Conservation (phyloP, 2,888 invertebrate genomes). For the Microdon myrmicae region DNA sequence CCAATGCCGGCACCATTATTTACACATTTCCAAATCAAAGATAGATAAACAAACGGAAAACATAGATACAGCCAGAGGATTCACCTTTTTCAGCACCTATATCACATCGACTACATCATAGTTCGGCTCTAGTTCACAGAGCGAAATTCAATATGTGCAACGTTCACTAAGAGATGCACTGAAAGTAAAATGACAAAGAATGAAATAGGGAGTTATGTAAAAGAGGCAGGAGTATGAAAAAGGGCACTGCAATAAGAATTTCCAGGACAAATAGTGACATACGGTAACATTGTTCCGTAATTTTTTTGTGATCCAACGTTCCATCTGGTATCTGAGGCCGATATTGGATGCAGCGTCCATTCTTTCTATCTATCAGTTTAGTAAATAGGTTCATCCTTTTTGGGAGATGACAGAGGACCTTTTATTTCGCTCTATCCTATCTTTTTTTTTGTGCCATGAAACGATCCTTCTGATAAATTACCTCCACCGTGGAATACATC, state of each 20-base stretch:
- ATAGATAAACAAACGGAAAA: slow-evolving; percentile 38
- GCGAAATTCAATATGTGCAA: slow-evolving; percentile 10
- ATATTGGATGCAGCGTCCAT: slow-evolving; percentile 20
- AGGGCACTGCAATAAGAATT: slow-evolving; percentile 18
- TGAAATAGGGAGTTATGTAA: too few species aligned
- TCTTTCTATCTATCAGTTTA: too few species aligned
- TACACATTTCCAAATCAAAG: slow-evolving; percentile 46
- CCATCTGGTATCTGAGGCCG: slow-evolving; percentile 24
- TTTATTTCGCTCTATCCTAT: slow-evolving; percentile 5
- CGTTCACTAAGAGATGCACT: slow-evolving; percentile 15
- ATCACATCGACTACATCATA: too few species aligned
- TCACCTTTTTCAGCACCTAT: slow-evolving; percentile 12
- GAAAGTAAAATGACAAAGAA: too few species aligned
- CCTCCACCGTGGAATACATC: slow-evolving; percentile 32
- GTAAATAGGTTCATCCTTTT: too few species aligned
- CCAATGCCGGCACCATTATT: slow-evolving; percentile 11
- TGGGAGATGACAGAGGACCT: too few species aligned
- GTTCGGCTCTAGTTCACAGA: too few species aligned
- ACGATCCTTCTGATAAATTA: slow-evolving; percentile 49
- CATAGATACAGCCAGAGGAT: slow-evolving; percentile 30
- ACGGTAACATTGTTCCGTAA: slow-evolving; percentile 22
- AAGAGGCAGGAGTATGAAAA: slow-evolving; percentile 2
- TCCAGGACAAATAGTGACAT: slow-evolving; percentile 36
- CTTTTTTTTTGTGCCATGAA: slow-evolving; percentile 23
- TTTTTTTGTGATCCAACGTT: slow-evolving; percentile 17